These are phyloP conservation scores for Melanerpes formicivorus DNA, from an alignment of 2,113 vertebrate genomes.

Conservation along the genomic window DNA sequence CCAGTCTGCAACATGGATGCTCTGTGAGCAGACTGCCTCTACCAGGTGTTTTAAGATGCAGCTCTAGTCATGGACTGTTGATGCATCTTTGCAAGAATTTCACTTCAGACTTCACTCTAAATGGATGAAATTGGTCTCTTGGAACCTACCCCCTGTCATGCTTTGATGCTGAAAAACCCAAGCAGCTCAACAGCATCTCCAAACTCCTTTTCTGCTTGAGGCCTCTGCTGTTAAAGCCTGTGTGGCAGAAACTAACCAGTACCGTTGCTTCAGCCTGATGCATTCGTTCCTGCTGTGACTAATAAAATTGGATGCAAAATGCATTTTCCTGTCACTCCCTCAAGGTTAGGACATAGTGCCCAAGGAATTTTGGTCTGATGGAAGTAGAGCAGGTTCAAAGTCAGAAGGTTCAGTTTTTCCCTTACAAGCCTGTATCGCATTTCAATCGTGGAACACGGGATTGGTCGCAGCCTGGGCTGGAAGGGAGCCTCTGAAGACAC, in stretches of 20 bases:
- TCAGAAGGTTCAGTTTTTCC: conserved; percentile 26
- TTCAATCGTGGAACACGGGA: neutral
- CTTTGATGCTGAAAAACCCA: neutral
- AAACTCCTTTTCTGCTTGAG: neutral
- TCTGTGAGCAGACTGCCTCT: neutral
- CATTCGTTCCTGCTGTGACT: neutral
- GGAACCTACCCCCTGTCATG: neutral
- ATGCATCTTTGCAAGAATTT: neutral
- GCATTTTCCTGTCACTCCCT: conserved; percentile 53
- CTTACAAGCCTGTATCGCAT: neutral
- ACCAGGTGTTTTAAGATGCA: neutral
- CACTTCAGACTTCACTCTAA: neutral
- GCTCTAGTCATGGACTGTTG: neutral
- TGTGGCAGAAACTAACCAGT: neutral
- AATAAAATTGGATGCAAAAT: conserved; percentile 48
- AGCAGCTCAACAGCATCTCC: neutral
- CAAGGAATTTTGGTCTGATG: neutral
- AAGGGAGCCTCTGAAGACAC: conserved; percentile 38
- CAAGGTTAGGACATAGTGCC: conserved; percentile 48
- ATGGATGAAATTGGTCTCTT: neutral
- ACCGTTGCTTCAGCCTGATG: neutral
- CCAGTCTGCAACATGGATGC: neutral
- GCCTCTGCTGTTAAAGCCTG: neutral
- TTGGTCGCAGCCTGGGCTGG: conserved; percentile 1
- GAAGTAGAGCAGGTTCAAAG: conserved; percentile 22